Percentiles rank a stretch among this genome's conserved stretches.
phyloP scores from a whole-genome alignment of 2,888 invertebrate species.

The Nemotelus nigrinus region DNA sequence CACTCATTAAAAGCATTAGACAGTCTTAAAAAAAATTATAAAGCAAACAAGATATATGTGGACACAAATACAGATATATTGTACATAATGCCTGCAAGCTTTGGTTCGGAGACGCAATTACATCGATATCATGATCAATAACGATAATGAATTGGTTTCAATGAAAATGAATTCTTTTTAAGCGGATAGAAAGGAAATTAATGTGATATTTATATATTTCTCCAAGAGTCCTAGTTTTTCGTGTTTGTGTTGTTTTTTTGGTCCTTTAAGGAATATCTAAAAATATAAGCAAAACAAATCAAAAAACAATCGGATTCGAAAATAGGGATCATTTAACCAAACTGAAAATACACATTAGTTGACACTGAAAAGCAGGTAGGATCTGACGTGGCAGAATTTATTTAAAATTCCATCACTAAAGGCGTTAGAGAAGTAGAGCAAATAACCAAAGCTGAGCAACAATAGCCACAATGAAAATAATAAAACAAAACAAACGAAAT shows the following conservation, averaged over 20 bases:
- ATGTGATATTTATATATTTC: too few species aligned
- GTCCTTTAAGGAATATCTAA: not conserved
- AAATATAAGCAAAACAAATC: not conserved
- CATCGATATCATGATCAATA: slow-evolving; percentile 32
- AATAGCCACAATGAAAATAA: not conserved
- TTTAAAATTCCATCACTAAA: too few species aligned
- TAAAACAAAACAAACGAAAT: not conserved
- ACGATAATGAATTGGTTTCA: slow-evolving; percentile 15
- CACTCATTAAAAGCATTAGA: too few species aligned
- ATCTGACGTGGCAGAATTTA: not conserved
- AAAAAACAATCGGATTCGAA: slow-evolving; percentile 8
- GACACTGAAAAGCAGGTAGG: not conserved
- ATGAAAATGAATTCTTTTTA: not conserved
- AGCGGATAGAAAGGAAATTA: too few species aligned
- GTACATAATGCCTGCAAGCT: not conserved
- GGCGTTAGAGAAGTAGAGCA: too few species aligned
- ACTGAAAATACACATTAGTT: not conserved
- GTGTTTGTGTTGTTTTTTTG: too few species aligned
- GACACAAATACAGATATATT: too few species aligned
- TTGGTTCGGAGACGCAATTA: slow-evolving; percentile 44
- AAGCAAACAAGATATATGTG: too few species aligned
- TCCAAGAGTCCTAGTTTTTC: too few species aligned
- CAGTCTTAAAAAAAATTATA: too few species aligned
- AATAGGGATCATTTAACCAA: not conserved
- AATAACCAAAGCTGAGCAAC: too few species aligned